Conservation (phyloP, 2,888 invertebrate species). For the Plusia festucae region DNA sequence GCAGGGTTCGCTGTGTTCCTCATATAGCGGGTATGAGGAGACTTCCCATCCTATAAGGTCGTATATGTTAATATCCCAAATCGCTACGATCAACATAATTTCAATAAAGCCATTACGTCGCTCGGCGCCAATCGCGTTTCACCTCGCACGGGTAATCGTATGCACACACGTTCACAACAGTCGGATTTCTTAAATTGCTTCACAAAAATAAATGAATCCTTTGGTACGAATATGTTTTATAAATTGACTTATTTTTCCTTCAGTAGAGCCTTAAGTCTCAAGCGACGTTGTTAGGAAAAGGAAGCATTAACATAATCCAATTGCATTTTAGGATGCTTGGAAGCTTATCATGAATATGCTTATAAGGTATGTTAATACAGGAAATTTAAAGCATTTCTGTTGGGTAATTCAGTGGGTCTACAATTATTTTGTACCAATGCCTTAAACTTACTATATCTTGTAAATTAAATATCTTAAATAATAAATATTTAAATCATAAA, state of each 20-base stretch:
- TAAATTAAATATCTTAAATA: too few relatives aligned
- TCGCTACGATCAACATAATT: conserved; percentile 32
- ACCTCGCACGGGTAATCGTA: conserved; percentile 24
- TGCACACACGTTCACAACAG: conserved; percentile 33
- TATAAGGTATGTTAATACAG: neutral
- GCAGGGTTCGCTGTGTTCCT: too few relatives aligned
- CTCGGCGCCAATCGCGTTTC: neutral
- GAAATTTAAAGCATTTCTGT: neutral
- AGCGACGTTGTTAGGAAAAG: conserved; percentile 4
- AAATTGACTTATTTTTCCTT: conserved; percentile 2
- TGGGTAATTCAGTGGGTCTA: too few relatives aligned
- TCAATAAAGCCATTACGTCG: conserved; percentile 22
- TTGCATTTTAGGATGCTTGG: conserved; percentile 1
- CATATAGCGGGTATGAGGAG: too few relatives aligned
- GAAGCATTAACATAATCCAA: conserved; percentile 4
- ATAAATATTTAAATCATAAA: too few relatives aligned
- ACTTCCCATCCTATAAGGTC: neutral
- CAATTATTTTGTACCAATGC: neutral
- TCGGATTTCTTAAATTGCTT: neutral
- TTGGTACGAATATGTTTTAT: conserved; percentile 4
- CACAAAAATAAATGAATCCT: conserved; percentile 1
- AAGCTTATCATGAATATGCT: neutral
- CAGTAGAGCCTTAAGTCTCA: neutral
- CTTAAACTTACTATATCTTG: too few relatives aligned
- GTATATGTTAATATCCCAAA: conserved; percentile 23